Conservation (phyloP, 2,797 vertebrate genomes). For the Hafferia zeledoni region DNA sequence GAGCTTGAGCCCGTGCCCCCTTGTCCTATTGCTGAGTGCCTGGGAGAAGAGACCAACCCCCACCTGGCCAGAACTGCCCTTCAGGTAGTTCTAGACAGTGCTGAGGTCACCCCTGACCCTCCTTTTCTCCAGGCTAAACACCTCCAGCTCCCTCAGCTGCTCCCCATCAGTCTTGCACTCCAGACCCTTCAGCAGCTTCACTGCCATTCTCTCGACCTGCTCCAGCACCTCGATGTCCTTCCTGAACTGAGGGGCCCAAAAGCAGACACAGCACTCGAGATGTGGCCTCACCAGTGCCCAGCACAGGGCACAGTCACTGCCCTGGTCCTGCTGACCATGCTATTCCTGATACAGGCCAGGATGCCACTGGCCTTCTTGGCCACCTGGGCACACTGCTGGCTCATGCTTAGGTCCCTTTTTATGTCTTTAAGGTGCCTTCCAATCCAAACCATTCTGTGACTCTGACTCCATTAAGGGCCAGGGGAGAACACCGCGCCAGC, state of each 20-base stretch:
- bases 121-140: not conserved
- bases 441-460: not conserved
- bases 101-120: rapidly evolving
- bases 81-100: rapidly evolving
- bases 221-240: not conserved
- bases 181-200: not conserved
- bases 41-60: too few species aligned
- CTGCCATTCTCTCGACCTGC: rapidly evolving
- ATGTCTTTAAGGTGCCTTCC: not conserved
- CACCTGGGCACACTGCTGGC: not conserved
- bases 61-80: rapidly evolving
- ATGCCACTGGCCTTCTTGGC: not conserved
- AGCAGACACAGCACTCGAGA: rapidly evolving
- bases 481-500: not conserved
- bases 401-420: not conserved
- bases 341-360: rapidly evolving
- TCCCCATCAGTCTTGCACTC: rapidly evolving
- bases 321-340: not conserved
- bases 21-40: not conserved
- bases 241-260: rapidly evolving
- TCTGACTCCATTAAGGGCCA: not conserved
- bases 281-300: rapidly evolving
- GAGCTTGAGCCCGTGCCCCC: too few species aligned
- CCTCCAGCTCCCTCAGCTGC: not conserved
- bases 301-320: rapidly evolving